Evolutionary conservation across 2,113 vertebrate species (phyloP), one percentile per base, ranked within the genome.

Genomic region (Pandion haliaetus): DNA sequence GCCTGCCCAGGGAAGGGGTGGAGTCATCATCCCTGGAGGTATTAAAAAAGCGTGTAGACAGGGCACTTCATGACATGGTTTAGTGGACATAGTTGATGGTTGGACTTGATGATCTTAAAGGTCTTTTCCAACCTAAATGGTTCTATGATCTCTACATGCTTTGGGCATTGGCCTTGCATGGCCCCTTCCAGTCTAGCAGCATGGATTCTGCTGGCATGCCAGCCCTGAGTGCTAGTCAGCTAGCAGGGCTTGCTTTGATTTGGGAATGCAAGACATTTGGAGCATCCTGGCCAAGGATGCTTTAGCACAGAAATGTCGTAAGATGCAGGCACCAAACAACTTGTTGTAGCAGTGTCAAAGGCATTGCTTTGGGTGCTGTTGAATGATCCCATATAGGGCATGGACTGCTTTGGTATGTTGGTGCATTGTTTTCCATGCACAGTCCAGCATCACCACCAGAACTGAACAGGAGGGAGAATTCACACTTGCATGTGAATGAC

Each of bases 311-410:
- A 50, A n/a, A 44, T 0, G 0, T 9, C 5, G 2, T 29, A 36
- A 74, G 67, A 38, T 14, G n/a, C 26, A 44, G 62, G n/a, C 52
- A 74, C 38, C 58, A 8, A 19, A n/a, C 25, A 36, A 20, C 26
- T 36, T 65, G 13, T 34, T 67, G 76, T 71, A 31, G 61, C 47
- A 25, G 15, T 0, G 0, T 2, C 1, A 2, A 19, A 59, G 86
- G 61, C 0, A 0, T 23, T 55, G 59, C n/a, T 77, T 12, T 55
- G 66, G 70, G 61, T 74, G 71, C 82, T 50, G 62, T 20, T 25
- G 38, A 45, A 19, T 38, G n/a, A 29, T 82, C 44, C 49, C 44
- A 3, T 32, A 2, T 2, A 36, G 49, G 42, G 6, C 8, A 3
- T 19, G 65, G 21, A n/a, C 38, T 78, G 40, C 81, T 86, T 57